Evolutionary conservation across 2,888 invertebrate species (phyloP), one percentile per base, ranked within the genome.

Genomic region (Nephrotoma flavescens): DNA sequence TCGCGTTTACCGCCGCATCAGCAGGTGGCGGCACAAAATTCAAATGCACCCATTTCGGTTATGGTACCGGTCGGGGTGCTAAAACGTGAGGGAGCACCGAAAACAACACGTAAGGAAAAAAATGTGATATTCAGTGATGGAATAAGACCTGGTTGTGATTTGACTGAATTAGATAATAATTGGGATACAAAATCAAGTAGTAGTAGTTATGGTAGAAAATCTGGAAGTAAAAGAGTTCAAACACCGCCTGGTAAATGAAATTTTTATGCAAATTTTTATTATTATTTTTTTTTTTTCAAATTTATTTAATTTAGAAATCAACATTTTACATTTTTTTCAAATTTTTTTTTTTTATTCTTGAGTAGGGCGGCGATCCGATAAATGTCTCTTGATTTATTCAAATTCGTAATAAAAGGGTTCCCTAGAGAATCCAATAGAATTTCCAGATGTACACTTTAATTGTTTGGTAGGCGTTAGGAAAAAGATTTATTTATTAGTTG

Each of bases 101-200:
- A 93, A 87, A 90, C 90, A 88, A 89, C 89, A 0, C 92, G 93
- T 86, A 95, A 93, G 89, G 94, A 93, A 88, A 96, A 94, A 92
- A 95, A 94, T 89, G 97, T 97, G 85, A 96, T 97, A 94, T 97
- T 97, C 90, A 96, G 96, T 89, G 97, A 97, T 91, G 97, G 97
- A 88, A 96, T 97, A 89, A 93, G 96, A 87, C 97, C 97, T 52
- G 96, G 97, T 88, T 96, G 96, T 89, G 97, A 97, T 92, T 92
- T 97, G 89, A 96, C 96, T 87, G 96, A 96, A 91, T 93, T 96
- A 88, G 96, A 96, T 90, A 94, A 93, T 89, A 93, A 93, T 90
- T 94, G 93, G 93, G 92, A 92, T 89, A 89, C 91, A 88, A 92
- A 92, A 88, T 92, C 92, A 88, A 52, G 88, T 88, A 86, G 87